Evolutionary conservation across 53 echinoderm and acorn worm species (phyloP).

Genomic region (Hippasteria phrygiana): DNA sequence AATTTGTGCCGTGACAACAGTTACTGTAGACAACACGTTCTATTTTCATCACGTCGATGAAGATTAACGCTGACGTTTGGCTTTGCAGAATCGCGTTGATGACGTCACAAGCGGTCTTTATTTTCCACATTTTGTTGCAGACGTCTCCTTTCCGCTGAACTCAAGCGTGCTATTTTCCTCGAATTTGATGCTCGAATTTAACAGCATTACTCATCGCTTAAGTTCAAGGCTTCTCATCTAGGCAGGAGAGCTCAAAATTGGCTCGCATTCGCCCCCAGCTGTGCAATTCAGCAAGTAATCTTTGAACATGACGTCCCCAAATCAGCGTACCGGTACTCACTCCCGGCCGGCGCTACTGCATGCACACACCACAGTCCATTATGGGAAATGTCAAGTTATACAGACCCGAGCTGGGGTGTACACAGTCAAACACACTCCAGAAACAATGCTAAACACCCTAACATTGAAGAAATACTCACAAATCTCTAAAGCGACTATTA

Average conservation of each 20-base stretch:
- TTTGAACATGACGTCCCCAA: no score
- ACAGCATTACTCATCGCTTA: background rate
- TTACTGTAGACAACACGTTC: background rate
- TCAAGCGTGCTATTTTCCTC: background rate
- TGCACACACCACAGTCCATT: no score
- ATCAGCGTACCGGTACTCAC: no score
- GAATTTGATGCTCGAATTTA: background rate
- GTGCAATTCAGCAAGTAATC: background rate
- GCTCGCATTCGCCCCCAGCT: background rate
- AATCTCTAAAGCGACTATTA: no score
- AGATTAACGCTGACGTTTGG: background rate
- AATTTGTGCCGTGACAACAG: constrained; percentile 1
- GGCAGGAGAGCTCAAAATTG: background rate
- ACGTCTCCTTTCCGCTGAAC: background rate
- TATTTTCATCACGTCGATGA: background rate
- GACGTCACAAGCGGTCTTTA: background rate
- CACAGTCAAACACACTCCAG: no score
- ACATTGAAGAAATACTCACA: no score
- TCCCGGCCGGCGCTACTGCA: no score
- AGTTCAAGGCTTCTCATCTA: background rate
- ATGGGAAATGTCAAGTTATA: no score
- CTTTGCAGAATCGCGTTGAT: background rate
- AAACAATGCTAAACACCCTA: no score
- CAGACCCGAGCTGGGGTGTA: no score
- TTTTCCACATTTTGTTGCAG: background rate